A percentile compares a stretch with the other conserved stretches of the same genome.
phyloP scores from a whole-genome alignment of 2,797 vertebrate genomes.

The Ataeniobius toweri region DNA sequence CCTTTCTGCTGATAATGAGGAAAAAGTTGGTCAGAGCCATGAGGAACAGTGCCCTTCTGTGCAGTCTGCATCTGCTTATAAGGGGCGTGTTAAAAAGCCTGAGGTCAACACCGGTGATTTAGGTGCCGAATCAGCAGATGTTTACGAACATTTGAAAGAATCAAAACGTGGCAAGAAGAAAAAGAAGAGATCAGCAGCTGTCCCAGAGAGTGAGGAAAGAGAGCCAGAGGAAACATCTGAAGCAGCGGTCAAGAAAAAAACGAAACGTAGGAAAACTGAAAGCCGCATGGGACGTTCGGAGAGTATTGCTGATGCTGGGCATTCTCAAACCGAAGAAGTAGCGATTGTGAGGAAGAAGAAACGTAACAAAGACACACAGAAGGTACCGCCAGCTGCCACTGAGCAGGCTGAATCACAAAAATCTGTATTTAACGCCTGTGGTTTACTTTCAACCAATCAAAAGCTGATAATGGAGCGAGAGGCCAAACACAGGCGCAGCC shows the following conservation, averaged over 20 bases:
- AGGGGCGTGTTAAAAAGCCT: not conserved
- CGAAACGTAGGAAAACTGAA: constrained; percentile 3
- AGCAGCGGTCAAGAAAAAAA: constrained; percentile 10
- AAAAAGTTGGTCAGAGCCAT: constrained; percentile 19
- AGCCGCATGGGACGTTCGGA: not conserved
- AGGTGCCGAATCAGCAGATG: constrained; percentile 31
- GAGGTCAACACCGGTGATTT: not conserved
- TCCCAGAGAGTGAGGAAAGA: not conserved
- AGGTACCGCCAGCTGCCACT: not conserved
- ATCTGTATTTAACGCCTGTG: not conserved
- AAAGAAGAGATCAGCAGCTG: constrained; percentile 13
- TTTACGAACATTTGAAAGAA: not conserved
- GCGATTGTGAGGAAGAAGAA: constrained; percentile 19
- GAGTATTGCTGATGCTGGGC: not conserved
- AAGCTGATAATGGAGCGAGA: not conserved
- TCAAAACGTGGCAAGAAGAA: constrained; percentile 25
- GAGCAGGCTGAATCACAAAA: constrained; percentile 1
- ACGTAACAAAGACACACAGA: not conserved
- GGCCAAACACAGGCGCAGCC: not conserved
- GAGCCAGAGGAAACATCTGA: constrained; percentile 1
- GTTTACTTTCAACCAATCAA: not conserved
- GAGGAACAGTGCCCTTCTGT: not conserved
- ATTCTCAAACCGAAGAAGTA: not conserved
- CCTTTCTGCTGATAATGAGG: constrained; percentile 55
- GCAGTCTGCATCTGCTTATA: not conserved